Conservation (phyloP, 2,797 vertebrate species). For the Monodelphis domestica region DNA sequence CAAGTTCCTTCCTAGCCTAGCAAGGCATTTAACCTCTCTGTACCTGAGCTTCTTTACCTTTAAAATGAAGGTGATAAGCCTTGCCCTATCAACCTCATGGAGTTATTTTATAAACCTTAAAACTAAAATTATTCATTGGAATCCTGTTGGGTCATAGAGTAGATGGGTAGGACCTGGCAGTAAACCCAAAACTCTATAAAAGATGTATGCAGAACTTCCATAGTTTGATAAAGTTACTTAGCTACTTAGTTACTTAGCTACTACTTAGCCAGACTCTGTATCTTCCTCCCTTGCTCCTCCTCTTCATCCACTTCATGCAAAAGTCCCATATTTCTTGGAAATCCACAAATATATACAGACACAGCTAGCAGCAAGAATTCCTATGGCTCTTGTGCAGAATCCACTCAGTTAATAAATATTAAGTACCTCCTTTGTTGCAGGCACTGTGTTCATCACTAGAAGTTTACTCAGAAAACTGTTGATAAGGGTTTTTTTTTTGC, state of each 20-base stretch:
- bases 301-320: neutral
- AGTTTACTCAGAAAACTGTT: neutral
- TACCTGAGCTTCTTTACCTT: too few relatives aligned
- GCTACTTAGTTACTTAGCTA: neutral
- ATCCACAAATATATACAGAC: neutral
- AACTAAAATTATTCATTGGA: neutral
- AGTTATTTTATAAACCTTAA: neutral
- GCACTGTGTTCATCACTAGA: neutral
- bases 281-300: neutral
- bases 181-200: neutral
- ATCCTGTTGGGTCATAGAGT: neutral
- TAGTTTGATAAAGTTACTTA: neutral
- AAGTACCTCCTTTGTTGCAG: neutral
- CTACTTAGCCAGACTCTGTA: too few relatives aligned
- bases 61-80: neutral
- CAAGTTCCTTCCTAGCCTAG: neutral
- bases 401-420: neutral
- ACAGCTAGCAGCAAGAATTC: neutral
- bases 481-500: neutral
- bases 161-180: neutral
- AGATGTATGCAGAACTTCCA: neutral
- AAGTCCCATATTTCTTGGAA: neutral
- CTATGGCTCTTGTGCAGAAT: neutral
- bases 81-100: neutral
- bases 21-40: too few relatives aligned